These are phyloP conservation scores for Rhagium mordax DNA, from an alignment of 2,888 invertebrate genomes.

Conservation along the genomic window DNA sequence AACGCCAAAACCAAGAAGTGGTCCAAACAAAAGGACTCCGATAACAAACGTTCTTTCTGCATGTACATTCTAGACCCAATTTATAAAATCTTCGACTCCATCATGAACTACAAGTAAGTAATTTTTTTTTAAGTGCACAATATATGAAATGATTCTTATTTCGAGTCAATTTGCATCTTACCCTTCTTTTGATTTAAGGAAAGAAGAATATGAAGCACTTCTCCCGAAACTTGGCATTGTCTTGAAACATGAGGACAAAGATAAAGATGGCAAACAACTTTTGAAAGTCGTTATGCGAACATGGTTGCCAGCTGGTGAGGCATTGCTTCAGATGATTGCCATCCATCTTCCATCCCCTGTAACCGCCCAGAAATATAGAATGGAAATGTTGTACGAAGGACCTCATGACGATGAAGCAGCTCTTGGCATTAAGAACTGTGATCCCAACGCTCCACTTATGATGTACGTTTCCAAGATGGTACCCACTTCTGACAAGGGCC, in stretches of 20 bases:
- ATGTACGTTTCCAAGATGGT: conserved; percentile 99
- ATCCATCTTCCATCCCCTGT: conserved; percentile 99
- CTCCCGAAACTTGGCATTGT: conserved; percentile 93
- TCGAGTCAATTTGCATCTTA: too few relatives aligned
- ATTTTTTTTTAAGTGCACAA: too few relatives aligned
- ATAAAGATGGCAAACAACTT: conserved; percentile 96
- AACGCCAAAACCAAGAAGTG: conserved; percentile 98
- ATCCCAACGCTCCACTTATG: conserved; percentile 98
- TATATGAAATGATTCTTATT: too few relatives aligned
- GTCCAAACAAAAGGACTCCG: conserved; percentile 91
- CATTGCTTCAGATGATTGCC: conserved; percentile 99
- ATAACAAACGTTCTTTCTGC: conserved; percentile 97
- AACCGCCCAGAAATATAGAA: conserved; percentile 98
- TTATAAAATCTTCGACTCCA: conserved; percentile 90
- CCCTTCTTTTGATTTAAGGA: conserved; percentile 72
- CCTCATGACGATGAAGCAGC: conserved; percentile 94
- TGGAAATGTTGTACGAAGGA: conserved; percentile 99
- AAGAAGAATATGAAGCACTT: conserved; percentile 91
- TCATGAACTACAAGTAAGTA: conserved; percentile 71
- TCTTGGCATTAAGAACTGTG: conserved; percentile 80
- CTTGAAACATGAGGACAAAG: conserved; percentile 95
- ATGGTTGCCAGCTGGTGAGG: conserved; percentile 99
- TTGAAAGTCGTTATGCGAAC: conserved; percentile 98
- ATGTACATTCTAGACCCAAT: conserved; percentile 99
- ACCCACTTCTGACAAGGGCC: conserved; percentile 99